phyloP scores from a whole-genome alignment of 2,797 vertebrate genomes.

The Alectoris magna region DNA sequence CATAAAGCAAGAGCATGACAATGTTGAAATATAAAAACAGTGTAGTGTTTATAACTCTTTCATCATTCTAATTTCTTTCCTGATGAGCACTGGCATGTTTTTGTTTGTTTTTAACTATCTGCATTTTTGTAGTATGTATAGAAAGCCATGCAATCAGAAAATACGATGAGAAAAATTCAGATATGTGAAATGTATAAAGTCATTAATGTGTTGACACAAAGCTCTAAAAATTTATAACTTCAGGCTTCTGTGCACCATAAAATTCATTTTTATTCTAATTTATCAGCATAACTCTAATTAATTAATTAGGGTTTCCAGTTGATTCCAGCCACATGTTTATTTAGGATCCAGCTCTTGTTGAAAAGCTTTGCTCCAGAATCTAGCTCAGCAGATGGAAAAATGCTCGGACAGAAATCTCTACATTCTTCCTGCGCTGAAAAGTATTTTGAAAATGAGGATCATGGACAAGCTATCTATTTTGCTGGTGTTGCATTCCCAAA shows the following conservation, averaged over 20 bases:
- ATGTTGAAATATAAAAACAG: neutral
- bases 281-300: neutral
- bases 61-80: neutral
- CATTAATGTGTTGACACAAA: neutral
- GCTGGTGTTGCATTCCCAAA: neutral
- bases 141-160: neutral
- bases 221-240: neutral
- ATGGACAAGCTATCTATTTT: accelerated
- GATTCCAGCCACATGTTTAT: neutral
- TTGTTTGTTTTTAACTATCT: neutral
- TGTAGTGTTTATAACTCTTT: constrained; percentile 7
- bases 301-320: neutral
- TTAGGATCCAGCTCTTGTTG: neutral
- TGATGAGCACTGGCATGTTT: neutral
- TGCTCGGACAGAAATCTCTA: neutral
- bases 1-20: neutral
- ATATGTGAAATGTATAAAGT: neutral
- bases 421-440: neutral
- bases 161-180: neutral
- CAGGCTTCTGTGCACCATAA: neutral
- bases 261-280: neutral
- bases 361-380: neutral
- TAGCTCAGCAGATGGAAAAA: neutral
- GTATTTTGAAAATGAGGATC: neutral
- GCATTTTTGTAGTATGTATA: neutral